Base-by-base conservation (phyloP, 2,888 invertebrate species). In the Holacanthella duospinosa region DNA sequence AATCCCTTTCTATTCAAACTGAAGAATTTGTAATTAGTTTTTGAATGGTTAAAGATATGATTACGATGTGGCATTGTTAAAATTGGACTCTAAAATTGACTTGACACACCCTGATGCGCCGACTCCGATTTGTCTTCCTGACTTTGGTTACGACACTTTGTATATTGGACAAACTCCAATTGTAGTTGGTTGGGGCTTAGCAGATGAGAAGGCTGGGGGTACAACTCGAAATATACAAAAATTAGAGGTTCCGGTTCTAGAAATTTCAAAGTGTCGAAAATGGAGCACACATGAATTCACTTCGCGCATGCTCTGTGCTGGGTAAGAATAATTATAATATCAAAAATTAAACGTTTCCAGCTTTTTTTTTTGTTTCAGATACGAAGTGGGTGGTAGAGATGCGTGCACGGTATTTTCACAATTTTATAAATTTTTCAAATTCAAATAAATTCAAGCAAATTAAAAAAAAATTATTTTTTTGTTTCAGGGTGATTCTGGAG, bases 91-190 rank as follows among this genome's bases (percentile, higher is more conserved):
- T 29, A 70, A 68, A 60, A 66, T 72, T 21, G 63, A 69, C 16
- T 54, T 72, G 3, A 19, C 43, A 2, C 64, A 44, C 0, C 53
- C 62, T 4, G 66, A 70, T 55, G 63, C 69, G 9, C 67, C 68
- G 1, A 68, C 70, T 0, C 72, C 72, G 1, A 63, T 72, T 29
- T 72, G 72, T 59, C 61, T 72, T 2, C 69, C 72, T 1, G 58
- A 65, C 0, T 53, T 53, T 1, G 24, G 48, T 2, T 58, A 25
- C 43, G 59, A 65, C 26, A 25, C 57, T 0, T 27, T 28, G 0
- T 65, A 43, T 25, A 63, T 63, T 1, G 64, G 59, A 1, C 53
- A 60, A 59, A 60, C 28, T 2, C 55, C 67, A 19, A 58, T 29
- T 1, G 68, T 68, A 0, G 36, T 55, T 12, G 70, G 68, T 4